Evolutionary conservation across 2,797 vertebrate species (phyloP), one percentile per base, ranked within the genome.

Genomic region (Tarsius wallacei): DNA sequence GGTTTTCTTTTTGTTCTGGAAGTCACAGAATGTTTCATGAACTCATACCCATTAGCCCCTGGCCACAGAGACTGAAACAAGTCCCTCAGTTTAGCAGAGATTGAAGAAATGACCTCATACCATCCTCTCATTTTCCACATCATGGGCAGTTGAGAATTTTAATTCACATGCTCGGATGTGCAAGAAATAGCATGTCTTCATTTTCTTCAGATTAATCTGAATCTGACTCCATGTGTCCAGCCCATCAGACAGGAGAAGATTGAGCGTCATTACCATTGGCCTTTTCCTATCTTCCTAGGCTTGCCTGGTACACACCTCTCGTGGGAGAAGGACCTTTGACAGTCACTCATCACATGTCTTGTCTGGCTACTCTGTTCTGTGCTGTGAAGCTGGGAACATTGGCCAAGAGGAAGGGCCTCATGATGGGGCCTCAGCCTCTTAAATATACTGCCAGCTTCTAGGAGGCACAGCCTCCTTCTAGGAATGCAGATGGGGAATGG

Each of bases 101-200:
- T 0, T 2, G 4, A 24, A 28, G 19, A 1, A 2, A 36, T 5
- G 15, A 73, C n/a, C 53, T 71, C 12, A 0, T 5, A 31, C 4
- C 22, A 4, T 2, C 1, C 12, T 26, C 33, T 74, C 5, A 2
- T 26, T 19, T 10, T 17, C 61, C 17, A 36, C 4, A 4, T 47
- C 19, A 21, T 0, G 0, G 0, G 36, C 70, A 22, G 33, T 53
- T 49, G 28, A 42, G 80, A 74, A 31, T 33, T 31, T 87, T 17
- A 1, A 7, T 14, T 21, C 16, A 7, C 2, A 7, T 0, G 13
- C 11, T 47, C 73, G 47, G 59, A 33, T 8, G 4, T 9, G 47
- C 42, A 31, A 51, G 70, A 16, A 36, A 26, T 9, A 73, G 21
- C 47, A 2, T 5, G 9, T 66, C 55, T 80, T 59, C 15, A 2